These are phyloP conservation scores for Rhopalosiphum padi DNA, from an alignment of 1,140 invertebrate genomes.

Conservation along the genomic window DNA sequence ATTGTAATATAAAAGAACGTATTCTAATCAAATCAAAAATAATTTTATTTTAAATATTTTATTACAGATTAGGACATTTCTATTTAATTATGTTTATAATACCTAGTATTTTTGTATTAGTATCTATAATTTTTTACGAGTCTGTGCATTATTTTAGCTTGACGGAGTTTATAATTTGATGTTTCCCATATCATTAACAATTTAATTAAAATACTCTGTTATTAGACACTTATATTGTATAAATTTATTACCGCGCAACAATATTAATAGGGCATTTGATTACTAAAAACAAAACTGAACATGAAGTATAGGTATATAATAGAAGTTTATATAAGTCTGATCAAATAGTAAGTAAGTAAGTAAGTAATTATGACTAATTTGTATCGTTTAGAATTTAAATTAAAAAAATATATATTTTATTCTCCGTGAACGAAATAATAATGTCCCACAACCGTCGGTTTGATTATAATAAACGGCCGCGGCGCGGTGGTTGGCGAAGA, in stretches of 20 bases:
- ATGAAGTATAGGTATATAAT: background rate
- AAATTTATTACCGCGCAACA: background rate
- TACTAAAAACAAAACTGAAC: background rate
- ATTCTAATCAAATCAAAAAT: background rate
- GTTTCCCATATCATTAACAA: background rate
- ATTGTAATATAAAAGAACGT: background rate
- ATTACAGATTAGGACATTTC: background rate
- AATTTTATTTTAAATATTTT: background rate
- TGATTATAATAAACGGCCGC: slow-evolving; percentile 34
- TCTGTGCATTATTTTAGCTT: background rate
- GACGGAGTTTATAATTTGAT: too few relatives aligned
- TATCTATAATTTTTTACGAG: background rate
- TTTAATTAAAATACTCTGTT: background rate
- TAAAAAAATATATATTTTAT: background rate
- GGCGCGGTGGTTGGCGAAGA: background rate
- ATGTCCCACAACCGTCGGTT: background rate
- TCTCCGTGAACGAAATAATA: slow-evolving; percentile 16
- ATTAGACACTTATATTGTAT: background rate
- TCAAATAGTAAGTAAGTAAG: background rate
- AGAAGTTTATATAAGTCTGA: background rate
- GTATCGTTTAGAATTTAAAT: background rate
- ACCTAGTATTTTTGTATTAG: background rate
- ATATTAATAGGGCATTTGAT: background rate
- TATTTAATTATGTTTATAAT: background rate
- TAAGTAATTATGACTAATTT: slow-evolving; percentile 13